phyloP scores from a whole-genome alignment of 2,888 invertebrate genomes.

The Oligia fasciuncula region DNA sequence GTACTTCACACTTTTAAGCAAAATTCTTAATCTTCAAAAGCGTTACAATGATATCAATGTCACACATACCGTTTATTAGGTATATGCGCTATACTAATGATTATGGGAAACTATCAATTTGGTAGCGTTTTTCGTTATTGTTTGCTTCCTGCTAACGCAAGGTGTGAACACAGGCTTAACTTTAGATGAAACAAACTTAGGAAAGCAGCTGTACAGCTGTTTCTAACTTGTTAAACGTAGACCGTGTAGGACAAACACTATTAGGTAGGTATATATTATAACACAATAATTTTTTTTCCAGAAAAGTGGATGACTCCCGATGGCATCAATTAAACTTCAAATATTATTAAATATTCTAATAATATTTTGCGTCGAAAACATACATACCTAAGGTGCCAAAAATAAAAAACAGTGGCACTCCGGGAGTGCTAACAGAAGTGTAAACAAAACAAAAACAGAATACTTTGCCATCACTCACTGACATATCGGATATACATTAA shows the following conservation, averaged over 20 bases:
- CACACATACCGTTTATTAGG: conserved; percentile 30
- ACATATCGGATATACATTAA: no score
- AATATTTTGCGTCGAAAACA: not conserved
- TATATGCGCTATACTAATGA: conserved; percentile 11
- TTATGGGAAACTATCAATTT: conserved; percentile 20
- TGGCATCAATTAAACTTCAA: not conserved
- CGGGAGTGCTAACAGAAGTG: no score
- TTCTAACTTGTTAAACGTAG: not conserved
- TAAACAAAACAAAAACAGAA: no score
- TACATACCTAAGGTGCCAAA: not conserved
- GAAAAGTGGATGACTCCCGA: not conserved
- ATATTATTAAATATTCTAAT: no score
- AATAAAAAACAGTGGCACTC: not conserved
- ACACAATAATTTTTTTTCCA: not conserved
- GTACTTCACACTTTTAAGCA: not conserved
- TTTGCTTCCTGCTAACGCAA: conserved; percentile 25
- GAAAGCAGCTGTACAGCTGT: not conserved
- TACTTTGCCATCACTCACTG: no score
- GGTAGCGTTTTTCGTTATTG: conserved; percentile 6
- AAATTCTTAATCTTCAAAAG: not conserved
- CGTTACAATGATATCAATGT: conserved; percentile 38
- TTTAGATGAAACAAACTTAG: not conserved
- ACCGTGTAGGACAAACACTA: not conserved
- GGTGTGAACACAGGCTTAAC: not conserved
- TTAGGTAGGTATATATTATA: not conserved